A percentile compares a stretch with the other conserved stretches of the same genome.
phyloP scores from a whole-genome alignment of 2,888 invertebrate species.

The Cistogaster globosa region DNA sequence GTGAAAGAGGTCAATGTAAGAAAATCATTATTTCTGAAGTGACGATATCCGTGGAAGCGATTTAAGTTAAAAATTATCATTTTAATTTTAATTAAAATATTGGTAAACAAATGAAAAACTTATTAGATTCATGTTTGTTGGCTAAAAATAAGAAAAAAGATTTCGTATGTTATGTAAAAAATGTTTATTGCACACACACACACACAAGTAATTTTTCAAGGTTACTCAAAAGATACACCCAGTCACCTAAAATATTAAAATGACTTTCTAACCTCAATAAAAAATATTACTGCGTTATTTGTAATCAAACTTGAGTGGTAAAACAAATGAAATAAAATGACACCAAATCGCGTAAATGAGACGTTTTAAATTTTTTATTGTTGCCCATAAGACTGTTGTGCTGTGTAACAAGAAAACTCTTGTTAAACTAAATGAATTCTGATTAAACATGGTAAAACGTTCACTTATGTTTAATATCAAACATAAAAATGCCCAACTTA shows the following conservation, averaged over 20 bases:
- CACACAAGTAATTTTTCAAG: slow-evolving; percentile 1
- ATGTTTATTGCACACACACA: not conserved
- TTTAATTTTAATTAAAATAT: too few species aligned
- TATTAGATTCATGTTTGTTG: not conserved
- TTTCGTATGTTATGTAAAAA: slow-evolving; percentile 24
- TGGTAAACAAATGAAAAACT: not conserved
- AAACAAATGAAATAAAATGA: slow-evolving; percentile 16
- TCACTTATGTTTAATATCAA: not conserved
- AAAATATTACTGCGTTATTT: not conserved
- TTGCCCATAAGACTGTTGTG: not conserved
- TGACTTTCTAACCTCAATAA: not conserved
- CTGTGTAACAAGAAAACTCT: not conserved
- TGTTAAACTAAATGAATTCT: slow-evolving; percentile 10
- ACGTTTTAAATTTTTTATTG: not conserved
- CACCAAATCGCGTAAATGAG: slow-evolving; percentile 17
- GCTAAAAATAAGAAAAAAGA: not conserved
- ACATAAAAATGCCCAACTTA: slow-evolving; percentile 37
- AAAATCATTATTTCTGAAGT: too few species aligned
- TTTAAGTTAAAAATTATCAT: too few species aligned
- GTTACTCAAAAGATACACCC: slow-evolving; percentile 7
- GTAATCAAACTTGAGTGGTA: slow-evolving; percentile 9
- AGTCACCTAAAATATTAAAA: not conserved
- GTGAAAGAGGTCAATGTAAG: too few species aligned
- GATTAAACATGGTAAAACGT: not conserved
- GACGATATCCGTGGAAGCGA: too few species aligned